A percentile compares a stretch with the other conserved stretches of the same genome.
Conservation (phyloP, 2,113 vertebrate genomes). For the Lepus timidus region DNA sequence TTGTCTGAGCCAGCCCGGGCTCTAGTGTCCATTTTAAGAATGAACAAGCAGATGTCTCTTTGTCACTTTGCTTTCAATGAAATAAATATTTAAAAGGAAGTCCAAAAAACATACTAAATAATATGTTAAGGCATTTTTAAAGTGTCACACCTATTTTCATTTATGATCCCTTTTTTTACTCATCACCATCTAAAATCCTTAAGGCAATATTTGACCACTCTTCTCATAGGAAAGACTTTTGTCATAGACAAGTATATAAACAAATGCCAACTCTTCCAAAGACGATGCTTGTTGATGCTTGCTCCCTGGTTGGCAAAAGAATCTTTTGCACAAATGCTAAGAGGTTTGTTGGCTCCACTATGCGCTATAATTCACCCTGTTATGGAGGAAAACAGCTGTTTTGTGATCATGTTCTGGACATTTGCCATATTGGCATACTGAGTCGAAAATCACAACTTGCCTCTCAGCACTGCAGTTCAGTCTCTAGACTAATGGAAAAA, state of each 20-base stretch:
- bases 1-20: no score
- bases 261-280: conserved; percentile 82
- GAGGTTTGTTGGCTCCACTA: conserved; percentile 88
- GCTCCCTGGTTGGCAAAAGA: conserved; percentile 86
- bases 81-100: no score
- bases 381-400: conserved; percentile 90
- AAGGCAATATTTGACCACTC: conserved; percentile 74
- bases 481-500: conserved; percentile 77
- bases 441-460: conserved; percentile 88
- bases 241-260: conserved; percentile 75
- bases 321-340: conserved; percentile 87
- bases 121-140: conserved; percentile 54
- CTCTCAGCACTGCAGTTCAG: conserved; percentile 78
- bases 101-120: background rate
- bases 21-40: no score
- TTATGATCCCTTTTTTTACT: conserved; percentile 32
- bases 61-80: no score
- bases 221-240: conserved; percentile 69
- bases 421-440: conserved; percentile 86
- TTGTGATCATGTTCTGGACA: conserved; percentile 87
- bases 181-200: conserved; percentile 62
- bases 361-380: conserved; percentile 88
- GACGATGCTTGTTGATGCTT: conserved; percentile 83
- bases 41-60: no score
- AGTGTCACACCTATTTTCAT: background rate